Conservation (phyloP, 1,140 invertebrate species). For the Drosophila nigrodunni region DNA sequence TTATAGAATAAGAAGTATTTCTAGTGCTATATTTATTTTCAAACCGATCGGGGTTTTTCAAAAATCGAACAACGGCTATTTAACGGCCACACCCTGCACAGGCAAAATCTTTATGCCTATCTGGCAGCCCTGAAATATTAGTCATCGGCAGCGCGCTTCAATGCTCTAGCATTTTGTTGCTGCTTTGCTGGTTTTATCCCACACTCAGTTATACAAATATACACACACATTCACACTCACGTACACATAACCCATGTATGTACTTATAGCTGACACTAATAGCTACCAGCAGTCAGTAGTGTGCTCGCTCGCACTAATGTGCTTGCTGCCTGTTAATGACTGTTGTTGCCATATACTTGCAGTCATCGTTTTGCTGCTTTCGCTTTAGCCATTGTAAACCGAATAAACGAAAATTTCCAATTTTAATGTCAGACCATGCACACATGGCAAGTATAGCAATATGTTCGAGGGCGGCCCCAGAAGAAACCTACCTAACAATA, state of each 20-base stretch:
- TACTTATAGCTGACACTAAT: slow-evolving; percentile 56
- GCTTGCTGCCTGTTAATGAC: slow-evolving; percentile 2
- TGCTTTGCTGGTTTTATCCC: slow-evolving; percentile 50
- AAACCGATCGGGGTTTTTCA: not conserved
- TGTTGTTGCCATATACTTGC: slow-evolving; percentile 29
- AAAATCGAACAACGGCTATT: slow-evolving; percentile 19
- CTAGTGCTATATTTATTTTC: not conserved
- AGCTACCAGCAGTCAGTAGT: slow-evolving; percentile 28
- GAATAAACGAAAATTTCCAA: slow-evolving; percentile 51
- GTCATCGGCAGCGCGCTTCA: slow-evolving; percentile 53
- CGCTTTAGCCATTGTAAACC: slow-evolving; percentile 46
- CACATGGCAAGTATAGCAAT: slow-evolving; percentile 43
- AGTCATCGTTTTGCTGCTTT: slow-evolving; percentile 43
- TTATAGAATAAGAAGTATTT: not conserved
- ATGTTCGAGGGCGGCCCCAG: not conserved
- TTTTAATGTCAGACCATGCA: slow-evolving; percentile 51
- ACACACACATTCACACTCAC: slow-evolving; percentile 8
- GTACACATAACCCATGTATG: slow-evolving; percentile 23
- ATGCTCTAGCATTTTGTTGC: slow-evolving; percentile 42
- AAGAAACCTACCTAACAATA: too few relatives aligned
- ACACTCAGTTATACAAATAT: slow-evolving; percentile 21
- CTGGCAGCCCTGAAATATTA: slow-evolving; percentile 55
- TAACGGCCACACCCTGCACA: slow-evolving; percentile 46
- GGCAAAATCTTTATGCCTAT: slow-evolving; percentile 20
- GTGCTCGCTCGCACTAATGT: slow-evolving; percentile 32